Conservation (phyloP, 2,113 vertebrate species). For the Dicentrarchus labrax region DNA sequence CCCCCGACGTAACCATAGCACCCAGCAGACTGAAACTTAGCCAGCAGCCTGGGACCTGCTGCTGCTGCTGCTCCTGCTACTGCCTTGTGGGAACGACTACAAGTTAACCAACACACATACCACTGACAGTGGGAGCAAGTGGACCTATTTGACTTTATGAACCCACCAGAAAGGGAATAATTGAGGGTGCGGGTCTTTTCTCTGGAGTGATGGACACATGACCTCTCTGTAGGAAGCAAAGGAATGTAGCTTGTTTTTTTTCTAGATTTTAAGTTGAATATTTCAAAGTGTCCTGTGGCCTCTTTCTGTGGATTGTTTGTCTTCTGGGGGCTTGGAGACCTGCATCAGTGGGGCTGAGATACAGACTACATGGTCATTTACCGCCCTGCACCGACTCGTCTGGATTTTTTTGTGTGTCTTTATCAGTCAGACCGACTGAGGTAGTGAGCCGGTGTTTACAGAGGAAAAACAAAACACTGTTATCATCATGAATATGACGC, state of each 20-base stretch:
- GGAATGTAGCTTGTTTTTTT: background rate
- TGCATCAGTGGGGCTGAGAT: background rate
- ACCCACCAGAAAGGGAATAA: background rate
- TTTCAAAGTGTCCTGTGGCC: background rate
- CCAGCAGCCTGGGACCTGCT: constrained; percentile 65
- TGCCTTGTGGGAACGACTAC: constrained; percentile 65
- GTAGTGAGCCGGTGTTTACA: constrained; percentile 3
- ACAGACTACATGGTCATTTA: background rate
- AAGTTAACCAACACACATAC: constrained; percentile 40
- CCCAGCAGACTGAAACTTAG: constrained; percentile 68
- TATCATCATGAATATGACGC: constrained; percentile 72
- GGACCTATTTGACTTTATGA: constrained; percentile 42
- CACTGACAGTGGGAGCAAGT: constrained; percentile 47
- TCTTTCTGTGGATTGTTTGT: constrained; percentile 17
- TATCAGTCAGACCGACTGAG: background rate
- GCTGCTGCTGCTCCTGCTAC: constrained; percentile 36
- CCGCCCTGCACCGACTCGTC: background rate
- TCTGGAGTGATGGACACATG: background rate
- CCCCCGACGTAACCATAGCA: constrained; percentile 76
- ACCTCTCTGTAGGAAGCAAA: background rate
- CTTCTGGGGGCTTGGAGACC: background rate
- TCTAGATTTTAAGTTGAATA: background rate
- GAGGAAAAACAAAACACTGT: background rate
- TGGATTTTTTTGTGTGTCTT: background rate
- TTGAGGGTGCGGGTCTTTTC: background rate